Evolutionary conservation across 23 tunicate genomes (phyloP), one percentile per base, ranked within the genome.

Genomic region (Corella eumyota): DNA sequence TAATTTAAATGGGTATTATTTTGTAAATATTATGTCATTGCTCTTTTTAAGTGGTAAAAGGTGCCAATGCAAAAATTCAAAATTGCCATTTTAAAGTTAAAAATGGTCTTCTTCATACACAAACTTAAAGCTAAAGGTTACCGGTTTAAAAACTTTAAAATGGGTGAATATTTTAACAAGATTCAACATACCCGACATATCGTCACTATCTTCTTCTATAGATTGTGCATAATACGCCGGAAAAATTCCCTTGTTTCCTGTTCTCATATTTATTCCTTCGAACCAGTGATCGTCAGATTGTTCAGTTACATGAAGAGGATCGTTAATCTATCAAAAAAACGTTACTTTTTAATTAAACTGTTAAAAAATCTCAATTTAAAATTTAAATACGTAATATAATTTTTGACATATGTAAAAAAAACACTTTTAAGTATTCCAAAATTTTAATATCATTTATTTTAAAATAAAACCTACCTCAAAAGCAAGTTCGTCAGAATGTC

Each of bases 211-310:
- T 15, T 73, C 70, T 45, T 51, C 19, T 24, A 82, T 23, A 7
- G 66, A 61, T 50, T 73, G 80, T 17, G 76, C 80, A 47, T 82
- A 82, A 61, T 82, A 82, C 21, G 75, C 61, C 4, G 92, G 92
- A 36, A 82, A 73, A 7, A 66, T 60, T 26, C 92, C 92, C 27
- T 60, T 58, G 27, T 82, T 58, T 23, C 92, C 92, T 20, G 76
- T 82, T 50, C 92, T 61, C 92, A 82, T 82, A 45, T 82, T 82
- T 1, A 82, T 69, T 38, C 92, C 92, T 82, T 82, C 92, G 66
- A 30, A 82, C 92, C 92, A 82, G 26, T 73, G 62, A 36, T 82
- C 92, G 54, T 82, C 92, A 1, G 79, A 71, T 68, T 82, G 92
- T 30, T 65, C 45, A 5, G 19, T 40, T 0, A 82, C 75, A 59